A percentile compares a stretch with the other conserved stretches of the same genome.
These are phyloP conservation scores for Tinamus guttatus DNA, from an alignment of 2,113 vertebrate genomes.

Conservation along the genomic window DNA sequence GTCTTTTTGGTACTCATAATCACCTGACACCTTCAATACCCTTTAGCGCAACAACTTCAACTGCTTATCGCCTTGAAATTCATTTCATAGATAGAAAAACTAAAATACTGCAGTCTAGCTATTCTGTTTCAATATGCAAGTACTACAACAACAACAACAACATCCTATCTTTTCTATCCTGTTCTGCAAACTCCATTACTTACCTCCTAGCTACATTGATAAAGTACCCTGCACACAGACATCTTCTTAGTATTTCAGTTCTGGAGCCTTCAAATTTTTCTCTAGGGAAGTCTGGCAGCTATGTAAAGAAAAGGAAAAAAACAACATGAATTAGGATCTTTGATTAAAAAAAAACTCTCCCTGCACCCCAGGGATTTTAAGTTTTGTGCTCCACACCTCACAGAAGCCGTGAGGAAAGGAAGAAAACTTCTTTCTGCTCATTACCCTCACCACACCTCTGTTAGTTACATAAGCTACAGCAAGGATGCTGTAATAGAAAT, in stretches of 20 bases:
- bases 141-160: background rate
- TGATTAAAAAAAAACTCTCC: background rate
- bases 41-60: background rate
- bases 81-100: background rate
- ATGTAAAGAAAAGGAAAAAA: background rate
- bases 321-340: background rate
- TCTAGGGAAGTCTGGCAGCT: constrained; percentile 89
- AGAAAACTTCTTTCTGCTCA: background rate
- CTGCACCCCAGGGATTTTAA: background rate
- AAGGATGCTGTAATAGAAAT: background rate
- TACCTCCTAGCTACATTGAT: constrained; percentile 94
- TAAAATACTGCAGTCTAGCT: background rate
- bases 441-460: background rate
- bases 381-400: background rate
- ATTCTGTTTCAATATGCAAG: background rate
- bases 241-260: constrained; percentile 89
- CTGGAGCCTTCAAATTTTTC: constrained; percentile 88
- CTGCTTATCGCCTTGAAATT: background rate
- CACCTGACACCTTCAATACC: background rate
- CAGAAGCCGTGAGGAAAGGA: background rate
- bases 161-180: background rate
- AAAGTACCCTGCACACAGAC: constrained; percentile 94
- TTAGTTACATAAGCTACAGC: background rate
- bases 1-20: background rate
- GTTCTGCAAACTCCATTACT: background rate